Percentiles rank a stretch among this genome's conserved stretches.
Evolutionary conservation across 2,113 vertebrate genomes (phyloP).

Genomic region (Pristiophorus japonicus): DNA sequence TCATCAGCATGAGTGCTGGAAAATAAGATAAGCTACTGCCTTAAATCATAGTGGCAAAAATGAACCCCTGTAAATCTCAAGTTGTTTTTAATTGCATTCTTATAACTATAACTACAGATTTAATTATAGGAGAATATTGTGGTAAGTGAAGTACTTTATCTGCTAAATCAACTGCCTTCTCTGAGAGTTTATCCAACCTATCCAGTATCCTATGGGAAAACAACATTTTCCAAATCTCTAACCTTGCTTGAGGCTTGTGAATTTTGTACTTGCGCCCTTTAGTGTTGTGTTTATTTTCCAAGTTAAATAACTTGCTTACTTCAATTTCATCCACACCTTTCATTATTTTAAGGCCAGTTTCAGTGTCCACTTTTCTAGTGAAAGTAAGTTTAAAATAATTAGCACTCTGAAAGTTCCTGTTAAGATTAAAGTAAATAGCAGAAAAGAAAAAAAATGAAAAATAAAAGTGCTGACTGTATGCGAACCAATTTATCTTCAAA

Average conservation of each 20-base stretch:
- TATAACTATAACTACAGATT: not conserved
- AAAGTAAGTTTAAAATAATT: not conserved
- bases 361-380: not conserved
- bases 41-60: not conserved
- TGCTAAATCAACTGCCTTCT: too few relatives aligned
- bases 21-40: not conserved
- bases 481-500: not conserved
- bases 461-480: not conserved
- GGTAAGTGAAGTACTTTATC: too few relatives aligned
- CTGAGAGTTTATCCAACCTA: too few relatives aligned
- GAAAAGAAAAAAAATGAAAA: not conserved
- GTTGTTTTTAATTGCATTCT: not conserved
- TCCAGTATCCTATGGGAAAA: not conserved
- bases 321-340: not conserved
- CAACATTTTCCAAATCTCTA: not conserved
- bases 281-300: too few relatives aligned
- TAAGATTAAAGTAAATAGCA: not conserved
- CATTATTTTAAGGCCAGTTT: not conserved
- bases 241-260: not conserved
- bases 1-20: not conserved
- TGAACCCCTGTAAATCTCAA: not conserved
- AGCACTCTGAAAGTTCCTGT: not conserved
- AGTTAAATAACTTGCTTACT: not conserved
- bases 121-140: too few relatives aligned
- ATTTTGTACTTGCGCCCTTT: not conserved